Conservation (phyloP, 1,140 invertebrate species). For the Drosophila kanapiae region DNA sequence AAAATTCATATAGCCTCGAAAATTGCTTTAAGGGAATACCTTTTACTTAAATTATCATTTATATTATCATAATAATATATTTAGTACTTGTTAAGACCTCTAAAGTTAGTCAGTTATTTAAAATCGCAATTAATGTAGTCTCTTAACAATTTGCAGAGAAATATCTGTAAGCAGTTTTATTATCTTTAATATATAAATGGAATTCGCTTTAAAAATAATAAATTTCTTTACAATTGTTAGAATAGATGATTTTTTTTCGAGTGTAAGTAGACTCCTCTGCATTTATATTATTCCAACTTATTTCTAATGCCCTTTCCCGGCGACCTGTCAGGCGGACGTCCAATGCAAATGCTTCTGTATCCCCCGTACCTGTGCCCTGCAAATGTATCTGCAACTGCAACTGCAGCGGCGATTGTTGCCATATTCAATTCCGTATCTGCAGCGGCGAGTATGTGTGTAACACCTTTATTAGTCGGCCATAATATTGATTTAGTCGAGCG, state of each 20-base stretch:
- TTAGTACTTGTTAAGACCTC: neutral
- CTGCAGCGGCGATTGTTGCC: conserved; percentile 28
- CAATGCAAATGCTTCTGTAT: conserved; percentile 34
- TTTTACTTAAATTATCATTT: neutral
- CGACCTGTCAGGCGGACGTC: conserved; percentile 37
- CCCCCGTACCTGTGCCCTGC: conserved; percentile 11
- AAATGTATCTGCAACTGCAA: conserved; percentile 16
- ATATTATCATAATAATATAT: neutral
- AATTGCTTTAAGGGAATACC: neutral
- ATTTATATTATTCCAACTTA: conserved; percentile 54
- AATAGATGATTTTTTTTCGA: neutral
- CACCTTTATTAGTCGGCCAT: conserved; percentile 70
- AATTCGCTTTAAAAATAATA: neutral
- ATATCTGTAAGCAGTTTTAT: neutral
- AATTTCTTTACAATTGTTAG: neutral
- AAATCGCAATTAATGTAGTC: neutral
- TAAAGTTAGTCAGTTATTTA: neutral
- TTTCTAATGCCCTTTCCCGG: conserved; percentile 49
- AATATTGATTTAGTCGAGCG: conserved; percentile 82
- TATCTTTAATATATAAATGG: neutral
- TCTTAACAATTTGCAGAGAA: neutral
- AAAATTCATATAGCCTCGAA: neutral
- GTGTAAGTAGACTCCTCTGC: conserved; percentile 7
- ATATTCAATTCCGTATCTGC: conserved; percentile 34
- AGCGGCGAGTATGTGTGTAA: conserved; percentile 26